Conservation (phyloP, 1,140 invertebrate genomes). For the Macrostomum lignano region DNA sequence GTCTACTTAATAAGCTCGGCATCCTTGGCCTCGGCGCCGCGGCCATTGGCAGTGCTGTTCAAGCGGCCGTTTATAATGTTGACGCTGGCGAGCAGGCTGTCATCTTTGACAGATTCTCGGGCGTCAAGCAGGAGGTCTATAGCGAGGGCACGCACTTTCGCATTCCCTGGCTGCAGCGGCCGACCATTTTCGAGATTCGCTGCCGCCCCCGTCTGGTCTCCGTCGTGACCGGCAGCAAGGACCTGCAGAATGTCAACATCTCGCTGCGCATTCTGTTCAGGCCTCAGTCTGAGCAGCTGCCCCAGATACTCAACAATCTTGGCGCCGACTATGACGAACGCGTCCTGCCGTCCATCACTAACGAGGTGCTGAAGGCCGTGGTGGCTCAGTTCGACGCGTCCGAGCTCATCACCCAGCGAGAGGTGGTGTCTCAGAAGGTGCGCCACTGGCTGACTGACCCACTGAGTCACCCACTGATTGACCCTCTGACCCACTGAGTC, state of each 20-base stretch:
- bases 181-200: slow-evolving; percentile 84
- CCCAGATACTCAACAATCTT: slow-evolving; percentile 72
- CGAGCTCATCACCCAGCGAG: slow-evolving; percentile 92
- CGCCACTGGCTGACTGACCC: no score
- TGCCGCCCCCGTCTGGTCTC: slow-evolving; percentile 81
- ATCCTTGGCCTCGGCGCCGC: no score
- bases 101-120: slow-evolving; percentile 88
- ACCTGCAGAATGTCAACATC: slow-evolving; percentile 97
- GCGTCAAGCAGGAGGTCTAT: slow-evolving; percentile 61
- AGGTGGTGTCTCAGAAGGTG: slow-evolving; percentile 66
- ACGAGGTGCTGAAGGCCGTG: slow-evolving; percentile 91
- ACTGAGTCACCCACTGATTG: no score
- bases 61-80: no score
- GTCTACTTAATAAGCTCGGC: no score
- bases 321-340: slow-evolving; percentile 92
- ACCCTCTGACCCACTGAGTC: no score
- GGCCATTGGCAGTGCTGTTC: no score
- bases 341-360: slow-evolving; percentile 88
- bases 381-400: slow-evolving; percentile 97
- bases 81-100: slow-evolving; percentile 93
- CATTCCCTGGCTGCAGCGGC: slow-evolving; percentile 87
- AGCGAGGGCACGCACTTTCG: slow-evolving; percentile 98
- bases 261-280: slow-evolving; percentile 85
- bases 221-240: slow-evolving; percentile 89
- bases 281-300: slow-evolving; percentile 54